phyloP scores from a whole-genome alignment of 1,140 invertebrate genomes.

The Atopsyche davidsoni region DNA sequence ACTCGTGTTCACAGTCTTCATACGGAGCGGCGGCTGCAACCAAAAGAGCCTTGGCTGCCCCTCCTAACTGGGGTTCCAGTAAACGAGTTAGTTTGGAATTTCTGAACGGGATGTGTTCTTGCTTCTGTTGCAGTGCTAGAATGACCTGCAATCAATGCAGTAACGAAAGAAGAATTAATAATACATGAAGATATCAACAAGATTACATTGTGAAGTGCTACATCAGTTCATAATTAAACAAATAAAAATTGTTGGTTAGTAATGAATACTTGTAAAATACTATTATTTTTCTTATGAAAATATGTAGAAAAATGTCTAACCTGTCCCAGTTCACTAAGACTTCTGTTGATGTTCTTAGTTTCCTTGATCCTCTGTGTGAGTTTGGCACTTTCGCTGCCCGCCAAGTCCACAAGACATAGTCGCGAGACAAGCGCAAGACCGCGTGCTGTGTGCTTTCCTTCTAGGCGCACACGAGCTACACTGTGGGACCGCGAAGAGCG shows the following conservation, averaged over 20 bases:
- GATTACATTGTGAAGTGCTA: no score
- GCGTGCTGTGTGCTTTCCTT: constrained; percentile 43
- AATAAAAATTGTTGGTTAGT: no score
- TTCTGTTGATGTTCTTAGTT: constrained; percentile 78
- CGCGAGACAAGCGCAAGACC: constrained; percentile 42
- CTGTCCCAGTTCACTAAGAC: constrained; percentile 68
- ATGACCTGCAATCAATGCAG: constrained; percentile 62
- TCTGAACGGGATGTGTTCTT: constrained; percentile 71
- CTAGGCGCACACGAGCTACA: constrained; percentile 55
- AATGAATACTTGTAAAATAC: no score
- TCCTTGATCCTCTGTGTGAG: constrained; percentile 67
- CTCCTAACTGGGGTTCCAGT: constrained; percentile 72
- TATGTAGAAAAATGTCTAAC: no score
- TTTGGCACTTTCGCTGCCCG: constrained; percentile 78
- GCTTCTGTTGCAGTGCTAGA: constrained; percentile 63
- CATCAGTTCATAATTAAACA: not conserved
- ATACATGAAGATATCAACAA: no score
- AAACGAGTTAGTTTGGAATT: constrained; percentile 81
- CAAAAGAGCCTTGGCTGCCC: constrained; percentile 82
- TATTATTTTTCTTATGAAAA: no score
- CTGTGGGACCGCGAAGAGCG: constrained; percentile 73
- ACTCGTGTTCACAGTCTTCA: constrained; percentile 68
- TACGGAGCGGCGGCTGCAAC: constrained; percentile 70
- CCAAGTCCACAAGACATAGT: constrained; percentile 73
- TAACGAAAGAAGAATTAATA: no score